Base-by-base conservation (phyloP, 2,113 vertebrate genomes). In the Romanogobio albipinnatus region DNA sequence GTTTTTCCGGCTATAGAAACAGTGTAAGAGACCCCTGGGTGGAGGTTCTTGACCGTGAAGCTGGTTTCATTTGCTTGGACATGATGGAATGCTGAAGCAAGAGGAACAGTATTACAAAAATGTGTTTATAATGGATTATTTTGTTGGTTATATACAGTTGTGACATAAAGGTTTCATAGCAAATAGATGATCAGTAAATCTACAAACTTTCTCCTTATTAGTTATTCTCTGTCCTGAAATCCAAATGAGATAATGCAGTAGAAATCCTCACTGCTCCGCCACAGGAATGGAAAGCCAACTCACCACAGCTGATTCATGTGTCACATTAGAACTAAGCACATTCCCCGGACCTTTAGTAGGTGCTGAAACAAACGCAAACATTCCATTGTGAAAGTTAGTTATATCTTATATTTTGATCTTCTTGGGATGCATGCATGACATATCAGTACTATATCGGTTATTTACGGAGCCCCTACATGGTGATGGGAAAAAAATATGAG, bases 211-310 rank as follows among this genome's bases (percentile, higher is more conserved):
- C 1, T 3, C 9, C 59, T 71, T 79, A 88, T 85, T 66, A 68
- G 79, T 82, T 6, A 73, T n/a, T 43, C 66, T 77, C 24, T 64
- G 49, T 79, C 29, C 71, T 19, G 82, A 88, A 2, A 88, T 86
- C 88, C 92, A 92, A 62, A 95, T 86, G 3, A 29, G 39, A 84
- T 95, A 95, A 85, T 92, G 80, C 58, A 84, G 92, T n/a, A 94
- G 88, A 81, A 94, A 92, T 61, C 95, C 93, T 71, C 0, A 86
- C 77, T 83, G 93, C 19, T 91, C 47, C 39, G 0, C 79, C 11
- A 73, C 19, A 26, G 93, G 88, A 81, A 95, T 93, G 0, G 74
- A 51, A 66, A 80, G 84, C 95, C 95, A 95, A 11, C 82, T 90
- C 53, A 95, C 61, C 9, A 74, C 1, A 2, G 43, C 88, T 19